Evolutionary conservation across 2,888 invertebrate genomes (phyloP).

Genomic region (Drosophila dives): DNA sequence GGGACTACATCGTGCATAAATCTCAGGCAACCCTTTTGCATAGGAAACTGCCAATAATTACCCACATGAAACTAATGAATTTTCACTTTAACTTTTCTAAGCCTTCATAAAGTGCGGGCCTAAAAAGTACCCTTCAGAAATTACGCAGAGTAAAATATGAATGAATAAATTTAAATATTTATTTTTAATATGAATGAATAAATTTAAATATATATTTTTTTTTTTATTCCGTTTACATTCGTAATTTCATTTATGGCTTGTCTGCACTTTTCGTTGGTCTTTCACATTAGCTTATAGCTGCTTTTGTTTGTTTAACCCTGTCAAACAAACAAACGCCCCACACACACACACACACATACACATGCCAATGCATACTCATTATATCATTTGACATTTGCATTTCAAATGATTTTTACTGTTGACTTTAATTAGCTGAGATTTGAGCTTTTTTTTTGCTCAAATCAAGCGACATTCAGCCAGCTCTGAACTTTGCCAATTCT

Average conservation of each 20-base stretch:
- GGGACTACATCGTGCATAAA: slow-evolving; percentile 37
- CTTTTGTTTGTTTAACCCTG: slow-evolving; percentile 26
- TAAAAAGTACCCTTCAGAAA: neutral
- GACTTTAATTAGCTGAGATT: slow-evolving; percentile 82
- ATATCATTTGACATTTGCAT: slow-evolving; percentile 77
- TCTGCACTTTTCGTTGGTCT: neutral
- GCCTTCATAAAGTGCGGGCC: slow-evolving; percentile 23
- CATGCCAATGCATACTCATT: slow-evolving; percentile 31
- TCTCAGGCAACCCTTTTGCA: slow-evolving; percentile 41
- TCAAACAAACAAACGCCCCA: slow-evolving; percentile 27
- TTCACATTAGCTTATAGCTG: neutral
- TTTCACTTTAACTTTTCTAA: slow-evolving; percentile 16
- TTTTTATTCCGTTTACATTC: neutral
- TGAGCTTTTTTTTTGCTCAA: slow-evolving; percentile 24
- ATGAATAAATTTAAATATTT: no score
- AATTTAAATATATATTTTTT: neutral
- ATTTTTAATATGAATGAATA: neutral
- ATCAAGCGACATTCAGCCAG: neutral
- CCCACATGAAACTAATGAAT: slow-evolving; percentile 62
- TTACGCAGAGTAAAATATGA: neutral
- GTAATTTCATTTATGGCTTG: neutral
- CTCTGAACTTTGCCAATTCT: slow-evolving; percentile 23
- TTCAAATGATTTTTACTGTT: slow-evolving; percentile 77
- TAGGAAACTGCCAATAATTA: slow-evolving; percentile 61
- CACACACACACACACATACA: slow-evolving; percentile 5